Evolutionary conservation across 2,888 invertebrate genomes (phyloP).

Genomic region (Fragum whitleyi): DNA sequence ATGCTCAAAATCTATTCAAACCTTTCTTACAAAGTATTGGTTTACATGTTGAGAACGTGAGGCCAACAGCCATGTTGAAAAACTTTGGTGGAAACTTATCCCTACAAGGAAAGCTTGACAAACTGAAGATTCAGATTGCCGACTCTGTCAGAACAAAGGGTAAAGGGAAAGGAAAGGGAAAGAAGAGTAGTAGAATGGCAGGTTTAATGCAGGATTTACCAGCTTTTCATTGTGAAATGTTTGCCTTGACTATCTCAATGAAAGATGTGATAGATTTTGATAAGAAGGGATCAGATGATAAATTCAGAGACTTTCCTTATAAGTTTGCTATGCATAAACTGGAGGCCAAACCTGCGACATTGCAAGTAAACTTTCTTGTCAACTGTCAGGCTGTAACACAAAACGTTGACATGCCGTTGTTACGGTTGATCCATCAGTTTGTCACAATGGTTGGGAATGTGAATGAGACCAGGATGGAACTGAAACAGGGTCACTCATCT

Average conservation of each 20-base stretch:
- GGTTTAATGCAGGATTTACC: slow-evolving; percentile 91
- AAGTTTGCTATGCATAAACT: slow-evolving; percentile 84
- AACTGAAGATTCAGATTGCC: slow-evolving; percentile 96
- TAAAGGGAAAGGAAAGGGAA: slow-evolving; percentile 72
- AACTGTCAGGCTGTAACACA: slow-evolving; percentile 95
- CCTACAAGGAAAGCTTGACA: slow-evolving; percentile 91
- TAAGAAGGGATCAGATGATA: slow-evolving; percentile 71
- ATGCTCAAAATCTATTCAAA: slow-evolving; percentile 92
- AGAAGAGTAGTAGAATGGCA: slow-evolving; percentile 47
- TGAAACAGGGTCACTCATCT: slow-evolving; percentile 89
- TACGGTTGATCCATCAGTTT: slow-evolving; percentile 96
- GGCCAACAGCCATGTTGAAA: slow-evolving; percentile 89
- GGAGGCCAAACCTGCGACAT: slow-evolving; percentile 89
- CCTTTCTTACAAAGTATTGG: slow-evolving; percentile 95
- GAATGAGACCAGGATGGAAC: slow-evolving; percentile 95
- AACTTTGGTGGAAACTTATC: slow-evolving; percentile 92
- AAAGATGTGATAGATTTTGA: slow-evolving; percentile 94
- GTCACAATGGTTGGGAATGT: slow-evolving; percentile 99
- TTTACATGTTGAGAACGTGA: slow-evolving; percentile 89
- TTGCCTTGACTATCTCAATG: slow-evolving; percentile 95
- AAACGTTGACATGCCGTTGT: slow-evolving; percentile 97
- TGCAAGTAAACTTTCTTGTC: slow-evolving; percentile 95
- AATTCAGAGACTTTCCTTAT: slow-evolving; percentile 65
- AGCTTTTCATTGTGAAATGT: slow-evolving; percentile 96
- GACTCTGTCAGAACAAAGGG: slow-evolving; percentile 88